These are phyloP conservation scores for Leucosticte australis DNA, from an alignment of 2,113 vertebrate species.

Conservation along the genomic window DNA sequence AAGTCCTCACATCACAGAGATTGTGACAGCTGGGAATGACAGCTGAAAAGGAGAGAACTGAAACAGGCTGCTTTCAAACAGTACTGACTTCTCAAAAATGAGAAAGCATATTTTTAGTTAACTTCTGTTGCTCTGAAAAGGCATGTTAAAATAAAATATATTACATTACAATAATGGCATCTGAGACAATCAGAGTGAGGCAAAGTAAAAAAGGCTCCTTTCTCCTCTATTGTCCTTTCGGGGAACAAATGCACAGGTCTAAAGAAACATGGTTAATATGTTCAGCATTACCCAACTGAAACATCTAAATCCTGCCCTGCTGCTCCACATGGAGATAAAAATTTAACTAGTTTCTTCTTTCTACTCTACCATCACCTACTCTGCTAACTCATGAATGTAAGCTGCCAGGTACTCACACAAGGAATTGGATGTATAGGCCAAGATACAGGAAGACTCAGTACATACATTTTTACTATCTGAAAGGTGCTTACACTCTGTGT, in stretches of 20 bases:
- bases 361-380: background rate
- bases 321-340: background rate
- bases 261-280: background rate
- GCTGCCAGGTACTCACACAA: background rate
- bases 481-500: background rate
- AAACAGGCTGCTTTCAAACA: conserved; percentile 48
- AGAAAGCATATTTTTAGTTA: conserved; percentile 62
- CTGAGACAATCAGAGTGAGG: background rate
- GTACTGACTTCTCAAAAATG: conserved; percentile 12
- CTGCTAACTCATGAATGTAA: background rate
- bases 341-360: background rate
- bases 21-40: conserved; percentile 59
- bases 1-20: conserved; percentile 22
- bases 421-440: background rate
- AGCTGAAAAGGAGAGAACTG: conserved; percentile 59
- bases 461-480: conserved; percentile 11
- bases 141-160: conserved; percentile 3
- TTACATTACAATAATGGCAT: background rate
- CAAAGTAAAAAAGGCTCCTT: background rate
- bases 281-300: background rate
- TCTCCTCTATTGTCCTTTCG: background rate
- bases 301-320: background rate
- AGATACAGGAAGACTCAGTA: background rate
- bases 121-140: conserved; percentile 32
- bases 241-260: background rate